Evolutionary conservation across 2,113 vertebrate species (phyloP), one percentile per base, ranked within the genome.

Genomic region (Bufo gargarizans): DNA sequence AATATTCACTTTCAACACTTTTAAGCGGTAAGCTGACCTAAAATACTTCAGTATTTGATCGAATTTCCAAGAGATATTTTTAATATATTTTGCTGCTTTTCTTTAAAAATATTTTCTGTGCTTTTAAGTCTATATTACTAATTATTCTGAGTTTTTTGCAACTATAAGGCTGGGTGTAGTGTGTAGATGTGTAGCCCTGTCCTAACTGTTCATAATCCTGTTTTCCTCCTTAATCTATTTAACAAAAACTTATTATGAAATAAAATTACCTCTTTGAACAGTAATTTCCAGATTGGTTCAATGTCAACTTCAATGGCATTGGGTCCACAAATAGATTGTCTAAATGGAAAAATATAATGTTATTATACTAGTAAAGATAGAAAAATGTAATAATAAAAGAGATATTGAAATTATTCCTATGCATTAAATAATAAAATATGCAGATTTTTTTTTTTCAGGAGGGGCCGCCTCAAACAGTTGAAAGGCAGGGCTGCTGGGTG

Each of bases 241-340:
- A 74, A 8, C 4, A 33, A 17, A 17, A 19, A 19, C 43, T 47
- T 2, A 47, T 17, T 45, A 17, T 74, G n/a, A 72, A 16, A 33
- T 33, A 22, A 81, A 45, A n/a, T 71, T 88, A 89, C 90, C 90
- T 90, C 90, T 88, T 90, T 90, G 43, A 89, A 90, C 50, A 90
- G 77, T 63, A 90, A 74, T 77, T 90, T 90, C 89, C 89, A 90
- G 17, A 91, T 90, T 65, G 89, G 90, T 14, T 81, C 63, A 74
- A 91, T 65, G 10, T 82, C 82, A 79, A 90, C 85, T 45, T 91
- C 86, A 72, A 91, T 90, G 17, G 33, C 56, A 76, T 90, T 90
- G 12, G 79, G 86, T 50, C 90, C 89, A 80, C 84, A 87, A 61
- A 90, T 88, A 49, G 87, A 74, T 20, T 65, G 88, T 77, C 86